Evolutionary conservation across 2,888 invertebrate species (phyloP).

Genomic region (Artemia sinica): DNA sequence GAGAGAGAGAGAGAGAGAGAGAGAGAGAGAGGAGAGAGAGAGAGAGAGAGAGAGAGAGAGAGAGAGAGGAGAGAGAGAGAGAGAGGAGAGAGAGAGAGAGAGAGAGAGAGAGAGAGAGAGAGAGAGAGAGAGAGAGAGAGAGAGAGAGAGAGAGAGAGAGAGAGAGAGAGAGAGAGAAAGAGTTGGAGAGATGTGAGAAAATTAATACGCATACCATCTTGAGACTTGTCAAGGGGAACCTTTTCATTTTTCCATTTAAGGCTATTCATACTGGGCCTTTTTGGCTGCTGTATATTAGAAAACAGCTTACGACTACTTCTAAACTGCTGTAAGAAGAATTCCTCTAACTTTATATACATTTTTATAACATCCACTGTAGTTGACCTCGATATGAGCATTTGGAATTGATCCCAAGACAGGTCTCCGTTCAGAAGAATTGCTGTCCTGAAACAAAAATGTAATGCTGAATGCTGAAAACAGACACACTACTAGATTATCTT

Average conservation of each 20-base stretch:
- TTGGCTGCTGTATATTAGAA: constrained; percentile 35
- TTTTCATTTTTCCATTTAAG: constrained; percentile 8
- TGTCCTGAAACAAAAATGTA: constrained; percentile 39
- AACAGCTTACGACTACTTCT: constrained; percentile 85
- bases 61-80: too few relatives aligned
- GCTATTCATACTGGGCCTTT: constrained; percentile 21
- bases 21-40: too few relatives aligned
- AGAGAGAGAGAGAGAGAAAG: too few relatives aligned
- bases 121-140: too few relatives aligned
- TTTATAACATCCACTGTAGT: constrained; percentile 91
- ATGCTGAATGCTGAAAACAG: not conserved
- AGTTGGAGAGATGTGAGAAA: too few relatives aligned
- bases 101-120: too few relatives aligned
- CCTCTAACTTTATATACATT: constrained; percentile 88
- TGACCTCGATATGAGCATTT: constrained; percentile 88
- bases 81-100: too few relatives aligned
- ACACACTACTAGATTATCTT: not conserved
- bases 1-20: too few relatives aligned
- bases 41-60: too few relatives aligned
- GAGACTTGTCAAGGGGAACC: not conserved
- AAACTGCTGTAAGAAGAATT: constrained; percentile 95
- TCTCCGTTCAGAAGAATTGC: constrained; percentile 84
- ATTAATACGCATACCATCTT: not conserved
- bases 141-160: too few relatives aligned
- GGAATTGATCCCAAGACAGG: constrained; percentile 84